These are phyloP conservation scores for Anolis carolinensis DNA, from an alignment of 2,113 vertebrate genomes.

Conservation along the genomic window DNA sequence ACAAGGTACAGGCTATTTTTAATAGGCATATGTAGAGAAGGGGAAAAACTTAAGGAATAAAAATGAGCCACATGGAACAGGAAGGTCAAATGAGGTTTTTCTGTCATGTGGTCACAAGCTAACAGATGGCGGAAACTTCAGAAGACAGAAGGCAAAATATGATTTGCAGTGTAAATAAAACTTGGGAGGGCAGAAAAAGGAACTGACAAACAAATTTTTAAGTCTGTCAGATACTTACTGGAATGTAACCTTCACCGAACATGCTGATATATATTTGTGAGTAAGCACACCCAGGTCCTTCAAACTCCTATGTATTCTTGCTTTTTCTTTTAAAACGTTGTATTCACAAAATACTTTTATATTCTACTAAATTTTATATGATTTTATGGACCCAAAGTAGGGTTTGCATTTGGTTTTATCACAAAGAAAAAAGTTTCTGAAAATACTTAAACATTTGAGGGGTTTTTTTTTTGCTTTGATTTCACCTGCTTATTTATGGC, in stretches of 20 bases:
- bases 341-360: too few relatives aligned
- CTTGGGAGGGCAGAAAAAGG: not conserved
- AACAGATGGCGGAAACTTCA: slow-evolving; percentile 37
- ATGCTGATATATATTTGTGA: too few relatives aligned
- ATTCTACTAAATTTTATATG: too few relatives aligned
- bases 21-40: slow-evolving; percentile 18
- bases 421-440: too few relatives aligned
- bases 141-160: slow-evolving; percentile 18
- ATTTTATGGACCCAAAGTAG: too few relatives aligned
- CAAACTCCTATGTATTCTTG: not conserved
- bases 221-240: not conserved
- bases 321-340: too few relatives aligned
- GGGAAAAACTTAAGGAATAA: slow-evolving; percentile 1
- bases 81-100: slow-evolving; percentile 49
- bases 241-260: not conserved
- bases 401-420: too few relatives aligned
- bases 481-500: too few relatives aligned
- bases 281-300: not conserved
- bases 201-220: not conserved
- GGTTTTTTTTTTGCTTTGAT: too few relatives aligned
- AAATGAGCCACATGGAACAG: slow-evolving; percentile 26
- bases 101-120: not conserved
- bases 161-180: slow-evolving; percentile 32
- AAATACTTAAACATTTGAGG: too few relatives aligned
- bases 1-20: slow-evolving; percentile 7